phyloP scores from a whole-genome alignment of 2,888 invertebrate genomes.

The Euzetes globulus region DNA sequence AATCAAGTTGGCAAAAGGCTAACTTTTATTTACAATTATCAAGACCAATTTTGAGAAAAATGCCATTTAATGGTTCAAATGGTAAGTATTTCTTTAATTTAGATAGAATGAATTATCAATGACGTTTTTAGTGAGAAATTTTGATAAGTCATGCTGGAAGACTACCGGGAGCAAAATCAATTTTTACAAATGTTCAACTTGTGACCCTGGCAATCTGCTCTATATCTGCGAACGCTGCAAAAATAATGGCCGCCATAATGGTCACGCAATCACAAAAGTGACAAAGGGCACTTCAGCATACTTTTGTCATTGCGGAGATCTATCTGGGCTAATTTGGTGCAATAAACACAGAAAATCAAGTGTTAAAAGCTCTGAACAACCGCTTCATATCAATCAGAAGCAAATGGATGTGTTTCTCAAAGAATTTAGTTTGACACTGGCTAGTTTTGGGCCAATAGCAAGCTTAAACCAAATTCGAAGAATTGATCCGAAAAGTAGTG shows the following conservation, averaged over 20 bases:
- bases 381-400: not conserved
- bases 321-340: not conserved
- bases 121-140: too few relatives aligned
- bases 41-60: too few relatives aligned
- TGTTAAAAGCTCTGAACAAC: not conserved
- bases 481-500: not conserved
- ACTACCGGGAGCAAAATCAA: too few relatives aligned
- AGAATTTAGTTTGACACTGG: too few relatives aligned
- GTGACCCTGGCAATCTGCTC: not conserved
- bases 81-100: too few relatives aligned
- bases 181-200: not conserved
- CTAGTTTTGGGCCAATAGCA: not conserved
- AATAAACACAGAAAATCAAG: not conserved
- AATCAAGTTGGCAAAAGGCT: too few relatives aligned
- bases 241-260: not conserved
- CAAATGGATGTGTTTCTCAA: too few relatives aligned
- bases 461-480: not conserved
- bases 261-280: not conserved
- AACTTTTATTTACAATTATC: too few relatives aligned
- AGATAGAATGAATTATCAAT: too few relatives aligned
- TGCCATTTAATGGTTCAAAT: too few relatives aligned
- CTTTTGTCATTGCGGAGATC: not conserved
- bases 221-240: not conserved
- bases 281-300: not conserved
- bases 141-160: too few relatives aligned